phyloP scores from a whole-genome alignment of 2,797 vertebrate genomes.

The Sebastes iracundus region DNA sequence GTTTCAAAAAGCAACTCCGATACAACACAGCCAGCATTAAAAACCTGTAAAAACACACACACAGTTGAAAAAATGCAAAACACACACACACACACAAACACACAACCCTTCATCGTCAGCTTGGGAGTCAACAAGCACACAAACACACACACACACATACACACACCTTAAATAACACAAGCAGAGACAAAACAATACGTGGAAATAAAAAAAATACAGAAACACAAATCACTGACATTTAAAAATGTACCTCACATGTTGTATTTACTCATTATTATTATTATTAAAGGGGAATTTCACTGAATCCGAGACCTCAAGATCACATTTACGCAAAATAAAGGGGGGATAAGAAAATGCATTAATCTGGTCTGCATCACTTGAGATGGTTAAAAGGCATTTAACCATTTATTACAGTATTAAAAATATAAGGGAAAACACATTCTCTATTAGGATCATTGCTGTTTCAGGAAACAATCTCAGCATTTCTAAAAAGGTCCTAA shows the following conservation, averaged over 20 bases:
- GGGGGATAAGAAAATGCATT: neutral
- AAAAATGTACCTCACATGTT: neutral
- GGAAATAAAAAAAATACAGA: neutral
- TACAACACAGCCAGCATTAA: slow-evolving; percentile 42
- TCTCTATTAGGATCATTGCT: neutral
- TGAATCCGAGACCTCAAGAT: neutral
- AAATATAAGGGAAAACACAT: neutral
- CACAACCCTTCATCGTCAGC: neutral
- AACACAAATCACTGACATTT: neutral
- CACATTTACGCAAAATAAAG: neutral
- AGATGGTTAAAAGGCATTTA: neutral
- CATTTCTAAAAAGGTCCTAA: neutral
- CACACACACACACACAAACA: neutral
- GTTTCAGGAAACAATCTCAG: neutral
- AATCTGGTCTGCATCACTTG: neutral
- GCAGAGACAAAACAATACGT: neutral
- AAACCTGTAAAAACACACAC: slow-evolving; percentile 53
- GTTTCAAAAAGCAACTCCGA: slow-evolving; percentile 29
- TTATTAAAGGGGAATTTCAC: slow-evolving; percentile 1
- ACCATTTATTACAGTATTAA: neutral
- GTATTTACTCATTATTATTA: neutral
- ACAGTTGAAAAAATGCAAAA: slow-evolving; percentile 4
- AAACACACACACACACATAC: neutral
- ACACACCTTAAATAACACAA: neutral
- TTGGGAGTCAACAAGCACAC: neutral